These are phyloP conservation scores for Anthopleura xanthogrammica DNA, from an alignment of 92 coral and sea anemone species.

Conservation along the genomic window DNA sequence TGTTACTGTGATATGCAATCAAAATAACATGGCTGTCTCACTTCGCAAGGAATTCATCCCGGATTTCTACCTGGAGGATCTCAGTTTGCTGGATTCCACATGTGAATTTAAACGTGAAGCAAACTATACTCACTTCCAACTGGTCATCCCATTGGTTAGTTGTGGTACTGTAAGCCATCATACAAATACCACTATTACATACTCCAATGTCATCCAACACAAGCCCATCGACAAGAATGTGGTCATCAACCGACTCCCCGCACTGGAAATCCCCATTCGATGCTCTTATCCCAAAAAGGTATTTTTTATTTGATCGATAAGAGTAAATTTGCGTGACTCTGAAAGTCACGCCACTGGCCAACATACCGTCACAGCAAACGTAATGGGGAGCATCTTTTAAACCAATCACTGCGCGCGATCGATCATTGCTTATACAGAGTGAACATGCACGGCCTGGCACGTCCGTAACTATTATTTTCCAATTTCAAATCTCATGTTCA, in stretches of 20 bases:
- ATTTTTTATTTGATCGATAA: background rate
- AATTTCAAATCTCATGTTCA: too few species aligned
- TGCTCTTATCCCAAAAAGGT: conserved; percentile 42
- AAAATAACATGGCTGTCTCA: conserved; percentile 28
- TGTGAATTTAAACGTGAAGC: conserved; percentile 12
- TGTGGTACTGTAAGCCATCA: conserved; percentile 36
- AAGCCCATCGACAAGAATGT: conserved; percentile 28
- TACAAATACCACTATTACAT: conserved; percentile 20
- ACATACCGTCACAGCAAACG: too few species aligned
- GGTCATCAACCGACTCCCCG: conserved; percentile 35
- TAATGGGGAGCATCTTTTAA: too few species aligned
- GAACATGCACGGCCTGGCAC: too few species aligned
- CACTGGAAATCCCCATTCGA: conserved; percentile 33
- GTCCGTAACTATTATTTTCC: too few species aligned
- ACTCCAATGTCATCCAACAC: conserved; percentile 31
- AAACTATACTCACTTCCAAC: conserved; percentile 30
- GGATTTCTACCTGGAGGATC: conserved; percentile 40
- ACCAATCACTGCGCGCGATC: too few species aligned
- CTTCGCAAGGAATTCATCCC: conserved; percentile 27
- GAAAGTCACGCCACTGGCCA: too few species aligned
- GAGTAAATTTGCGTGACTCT: too few species aligned
- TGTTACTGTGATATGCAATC: conserved; percentile 20
- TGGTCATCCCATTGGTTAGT: conserved; percentile 28
- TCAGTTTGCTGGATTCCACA: conserved; percentile 29
- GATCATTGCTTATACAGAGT: too few species aligned